phyloP scores from a whole-genome alignment of 2,797 vertebrate genomes.

The Eremophila alpestris region DNA sequence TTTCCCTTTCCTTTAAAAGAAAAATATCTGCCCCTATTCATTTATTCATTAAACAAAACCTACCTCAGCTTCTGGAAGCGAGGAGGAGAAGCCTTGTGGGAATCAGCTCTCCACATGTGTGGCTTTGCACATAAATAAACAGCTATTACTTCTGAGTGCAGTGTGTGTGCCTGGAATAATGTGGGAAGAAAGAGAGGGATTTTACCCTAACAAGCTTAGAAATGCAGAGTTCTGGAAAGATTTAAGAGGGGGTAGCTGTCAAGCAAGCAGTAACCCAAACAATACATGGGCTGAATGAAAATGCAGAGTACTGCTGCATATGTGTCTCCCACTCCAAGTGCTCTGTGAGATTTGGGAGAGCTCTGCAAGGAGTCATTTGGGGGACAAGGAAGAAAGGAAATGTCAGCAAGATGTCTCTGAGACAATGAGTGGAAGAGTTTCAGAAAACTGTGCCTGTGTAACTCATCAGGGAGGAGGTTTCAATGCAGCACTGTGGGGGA shows the following conservation, averaged over 20 bases:
- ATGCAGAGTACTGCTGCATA: background rate
- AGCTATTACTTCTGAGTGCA: conserved; percentile 34
- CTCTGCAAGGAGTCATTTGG: conserved; percentile 3
- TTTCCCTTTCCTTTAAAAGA: background rate
- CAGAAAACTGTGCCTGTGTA: conserved; percentile 19
- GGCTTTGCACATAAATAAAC: conserved; percentile 53
- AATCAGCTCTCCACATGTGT: conserved; percentile 2
- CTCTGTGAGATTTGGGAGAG: background rate
- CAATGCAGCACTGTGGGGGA: background rate
- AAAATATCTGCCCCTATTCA: background rate
- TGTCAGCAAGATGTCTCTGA: conserved; percentile 14
- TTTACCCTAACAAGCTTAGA: conserved; percentile 2
- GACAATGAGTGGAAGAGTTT: conserved; percentile 53
- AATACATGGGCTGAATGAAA: conserved; percentile 43
- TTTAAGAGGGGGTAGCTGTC: conserved; percentile 36
- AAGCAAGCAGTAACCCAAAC: conserved; percentile 37
- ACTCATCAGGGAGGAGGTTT: conserved; percentile 10
- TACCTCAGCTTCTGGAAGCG: conserved; percentile 3
- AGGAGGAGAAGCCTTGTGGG: background rate
- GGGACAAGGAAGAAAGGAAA: conserved; percentile 42
- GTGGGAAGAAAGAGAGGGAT: background rate
- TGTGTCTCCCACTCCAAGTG: background rate
- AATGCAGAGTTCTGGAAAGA: conserved; percentile 13
- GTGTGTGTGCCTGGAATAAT: conserved; percentile 32
- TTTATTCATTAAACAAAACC: background rate